Evolutionary conservation across 2,888 invertebrate species (phyloP).

Genomic region (Zaprionus bogoriensis): DNA sequence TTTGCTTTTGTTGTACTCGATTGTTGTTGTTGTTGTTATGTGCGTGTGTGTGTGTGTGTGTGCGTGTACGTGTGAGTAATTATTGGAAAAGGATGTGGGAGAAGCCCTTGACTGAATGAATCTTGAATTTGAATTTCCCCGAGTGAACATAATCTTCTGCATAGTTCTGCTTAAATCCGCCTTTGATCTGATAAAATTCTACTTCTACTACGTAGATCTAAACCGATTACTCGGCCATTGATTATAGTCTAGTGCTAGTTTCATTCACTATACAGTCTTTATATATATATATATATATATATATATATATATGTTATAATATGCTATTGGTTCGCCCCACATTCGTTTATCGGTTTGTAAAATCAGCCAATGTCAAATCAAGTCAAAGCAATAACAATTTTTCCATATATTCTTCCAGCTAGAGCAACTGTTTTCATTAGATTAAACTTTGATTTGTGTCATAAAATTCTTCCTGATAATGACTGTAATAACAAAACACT

Average conservation of each 20-base stretch:
- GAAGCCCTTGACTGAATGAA: slow-evolving; percentile 73
- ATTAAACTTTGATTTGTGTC: slow-evolving; percentile 3
- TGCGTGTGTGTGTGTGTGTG: slow-evolving; percentile 5
- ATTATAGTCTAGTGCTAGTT: neutral
- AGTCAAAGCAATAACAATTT: neutral
- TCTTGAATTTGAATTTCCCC: slow-evolving; percentile 32
- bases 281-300: too few relatives aligned
- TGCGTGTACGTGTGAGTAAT: slow-evolving; percentile 33
- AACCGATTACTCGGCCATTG: neutral
- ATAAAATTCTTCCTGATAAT: neutral
- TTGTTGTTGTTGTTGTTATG: slow-evolving; percentile 35
- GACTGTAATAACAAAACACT: neutral
- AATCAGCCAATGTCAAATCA: neutral
- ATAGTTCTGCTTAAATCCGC: neutral
- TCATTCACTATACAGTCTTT: neutral
- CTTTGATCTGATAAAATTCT: neutral
- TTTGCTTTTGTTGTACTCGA: slow-evolving; percentile 33
- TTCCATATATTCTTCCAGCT: neutral
- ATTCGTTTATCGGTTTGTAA: too few relatives aligned
- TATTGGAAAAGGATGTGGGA: slow-evolving; percentile 70
- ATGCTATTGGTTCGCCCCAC: too few relatives aligned
- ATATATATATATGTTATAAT: too few relatives aligned
- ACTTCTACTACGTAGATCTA: neutral
- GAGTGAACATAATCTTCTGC: slow-evolving; percentile 1
- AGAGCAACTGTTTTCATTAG: neutral